Evolutionary conservation across 2,888 invertebrate genomes (phyloP), one percentile per base, ranked within the genome.

Genomic region (Tinea pellionella): DNA sequence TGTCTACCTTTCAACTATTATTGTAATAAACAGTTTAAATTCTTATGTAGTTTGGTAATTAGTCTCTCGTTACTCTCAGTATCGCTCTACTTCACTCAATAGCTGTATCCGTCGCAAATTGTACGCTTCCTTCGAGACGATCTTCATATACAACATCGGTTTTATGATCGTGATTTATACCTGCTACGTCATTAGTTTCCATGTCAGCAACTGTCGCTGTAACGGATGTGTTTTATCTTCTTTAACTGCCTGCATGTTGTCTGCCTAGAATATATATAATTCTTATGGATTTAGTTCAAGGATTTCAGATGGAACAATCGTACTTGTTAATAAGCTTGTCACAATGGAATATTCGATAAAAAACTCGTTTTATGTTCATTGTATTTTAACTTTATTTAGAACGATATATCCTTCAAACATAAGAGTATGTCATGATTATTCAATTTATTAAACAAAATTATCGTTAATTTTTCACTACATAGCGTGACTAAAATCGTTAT

Each of bases 131-230:
- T 85, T 67, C 75, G 74, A 37, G 42, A 65, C 68, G 74, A 72
- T 80, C 80, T 80, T 78, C 71, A 32, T 37, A 61, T 62, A 63
- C 62, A 60, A 29, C 67, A 68, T 74, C 69, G 74, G 78, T 74
- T 78, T 82, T 83, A 80, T 77, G 66, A 74, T 71, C 74, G 84
- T 85, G 84, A 86, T 85, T 85, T 85, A 86, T 86, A 85, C 84
- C 84, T 85, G 85, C 72, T 73, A 72, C 70, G 77, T 75, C 84
- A 82, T 86, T 84, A 82, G 77, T 80, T 77, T 74, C 72, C 72
- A 70, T 82, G 81, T 80, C 82, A 80, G 69, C 79, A 72, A 69
- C 72, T 77, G 79, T 9, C 41, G 30, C 32, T 12, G 12, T 29
- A n/a, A 47, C 59, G 59, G 59, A 59, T 59, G 47, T 59, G 53